phyloP scores from a whole-genome alignment of 2,888 invertebrate species.

The Sympetrum striolatum region DNA sequence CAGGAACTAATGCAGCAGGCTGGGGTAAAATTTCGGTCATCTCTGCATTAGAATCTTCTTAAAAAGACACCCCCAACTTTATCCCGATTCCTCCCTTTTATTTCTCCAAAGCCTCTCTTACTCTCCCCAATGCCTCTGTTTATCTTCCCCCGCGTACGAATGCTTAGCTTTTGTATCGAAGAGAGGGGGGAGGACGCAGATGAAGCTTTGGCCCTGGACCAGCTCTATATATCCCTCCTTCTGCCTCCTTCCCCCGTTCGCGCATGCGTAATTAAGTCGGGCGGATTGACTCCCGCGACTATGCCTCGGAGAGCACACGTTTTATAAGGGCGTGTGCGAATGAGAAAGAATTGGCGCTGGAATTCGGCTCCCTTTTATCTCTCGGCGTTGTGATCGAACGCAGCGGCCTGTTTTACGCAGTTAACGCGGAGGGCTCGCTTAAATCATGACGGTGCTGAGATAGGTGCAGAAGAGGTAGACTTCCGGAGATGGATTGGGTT shows the following conservation, averaged over 20 bases:
- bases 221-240: background rate
- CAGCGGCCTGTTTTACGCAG: no score
- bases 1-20: no score
- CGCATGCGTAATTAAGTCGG: background rate
- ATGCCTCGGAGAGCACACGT: background rate
- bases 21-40: no score
- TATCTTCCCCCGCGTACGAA: background rate
- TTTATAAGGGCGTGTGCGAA: no score
- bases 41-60: no score
- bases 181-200: background rate
- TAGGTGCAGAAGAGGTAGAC: no score
- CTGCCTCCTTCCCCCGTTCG: background rate
- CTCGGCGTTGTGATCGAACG: no score
- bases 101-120: background rate
- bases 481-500: no score
- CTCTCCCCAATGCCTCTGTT: background rate
- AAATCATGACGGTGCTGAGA: no score
- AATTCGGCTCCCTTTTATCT: no score
- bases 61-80: background rate
- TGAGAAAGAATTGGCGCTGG: no score
- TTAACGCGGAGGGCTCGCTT: no score
- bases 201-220: background rate
- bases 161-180: background rate
- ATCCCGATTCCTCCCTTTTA: background rate
- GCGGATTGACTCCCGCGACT: background rate